These are phyloP conservation scores for Anguilla obscura DNA, from an alignment of 2,797 vertebrate genomes.

Conservation along the genomic window DNA sequence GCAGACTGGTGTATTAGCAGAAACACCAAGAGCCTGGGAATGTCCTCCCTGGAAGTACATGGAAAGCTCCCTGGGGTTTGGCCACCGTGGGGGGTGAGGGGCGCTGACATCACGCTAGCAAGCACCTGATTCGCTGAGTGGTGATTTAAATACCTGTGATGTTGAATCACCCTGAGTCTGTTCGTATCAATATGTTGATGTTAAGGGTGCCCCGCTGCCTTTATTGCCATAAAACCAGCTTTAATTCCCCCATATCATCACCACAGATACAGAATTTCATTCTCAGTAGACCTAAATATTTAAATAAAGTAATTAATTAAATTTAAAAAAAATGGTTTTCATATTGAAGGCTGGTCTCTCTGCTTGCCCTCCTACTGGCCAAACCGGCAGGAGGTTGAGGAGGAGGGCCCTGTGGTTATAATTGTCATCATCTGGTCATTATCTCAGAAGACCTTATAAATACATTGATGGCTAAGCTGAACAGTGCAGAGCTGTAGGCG, in stretches of 20 bases:
- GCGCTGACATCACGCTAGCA: slow-evolving; percentile 14
- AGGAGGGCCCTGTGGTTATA: slow-evolving; percentile 44
- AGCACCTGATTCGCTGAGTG: slow-evolving; percentile 8
- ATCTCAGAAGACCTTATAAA: slow-evolving; percentile 79
- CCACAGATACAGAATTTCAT: background rate
- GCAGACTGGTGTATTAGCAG: background rate
- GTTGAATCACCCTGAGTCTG: slow-evolving; percentile 42
- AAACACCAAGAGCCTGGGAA: too few species aligned
- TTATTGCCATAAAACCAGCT: background rate
- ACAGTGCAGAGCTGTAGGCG: background rate
- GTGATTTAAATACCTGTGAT: slow-evolving; percentile 52
- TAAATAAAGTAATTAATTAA: slow-evolving; percentile 48
- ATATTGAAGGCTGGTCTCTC: slow-evolving; percentile 61
- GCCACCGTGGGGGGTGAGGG: background rate
- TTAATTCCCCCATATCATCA: background rate
- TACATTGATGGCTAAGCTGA: slow-evolving; percentile 81
- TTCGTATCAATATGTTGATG: slow-evolving; percentile 32
- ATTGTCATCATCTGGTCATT: slow-evolving; percentile 61
- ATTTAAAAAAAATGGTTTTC: slow-evolving; percentile 40
- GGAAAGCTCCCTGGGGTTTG: background rate
- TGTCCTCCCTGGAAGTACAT: background rate
- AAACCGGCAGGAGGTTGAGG: slow-evolving; percentile 51
- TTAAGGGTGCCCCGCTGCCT: background rate
- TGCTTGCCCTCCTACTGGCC: slow-evolving; percentile 43
- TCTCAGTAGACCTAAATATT: slow-evolving; percentile 43